These are phyloP conservation scores for Osmerus eperlanus DNA, from an alignment of 2,113 vertebrate genomes.

Conservation along the genomic window DNA sequence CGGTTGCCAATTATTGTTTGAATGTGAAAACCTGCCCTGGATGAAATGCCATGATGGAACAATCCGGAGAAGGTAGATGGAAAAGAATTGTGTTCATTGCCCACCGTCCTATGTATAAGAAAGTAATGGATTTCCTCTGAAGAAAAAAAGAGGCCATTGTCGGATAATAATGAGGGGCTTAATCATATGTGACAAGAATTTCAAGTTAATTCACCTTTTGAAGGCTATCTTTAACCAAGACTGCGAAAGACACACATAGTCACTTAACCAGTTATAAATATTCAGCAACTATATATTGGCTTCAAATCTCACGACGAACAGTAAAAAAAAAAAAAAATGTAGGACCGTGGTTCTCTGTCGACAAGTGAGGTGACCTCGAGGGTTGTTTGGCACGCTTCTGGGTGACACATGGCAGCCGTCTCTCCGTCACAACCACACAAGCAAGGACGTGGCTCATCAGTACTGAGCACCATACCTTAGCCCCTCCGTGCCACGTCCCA, in stretches of 20 bases:
- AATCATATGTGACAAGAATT: neutral
- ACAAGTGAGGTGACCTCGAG: no score
- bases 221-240: no score
- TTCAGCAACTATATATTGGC: no score
- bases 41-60: slow-evolving; percentile 1
- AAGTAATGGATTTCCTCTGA: neutral
- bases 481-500: neutral
- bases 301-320: no score
- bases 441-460: neutral
- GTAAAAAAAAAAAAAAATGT: no score
- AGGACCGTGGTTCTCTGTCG: no score
- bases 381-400: no score
- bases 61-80: slow-evolving; percentile 16
- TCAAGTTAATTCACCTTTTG: no score
- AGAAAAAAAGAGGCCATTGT: neutral
- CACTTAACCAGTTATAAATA: no score
- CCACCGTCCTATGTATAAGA: neutral
- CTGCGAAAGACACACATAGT: no score
- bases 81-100: neutral
- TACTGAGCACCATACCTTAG: neutral
- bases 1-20: neutral
- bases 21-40: slow-evolving; percentile 12
- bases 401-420: neutral
- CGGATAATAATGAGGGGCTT: neutral
- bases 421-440: neutral